phyloP scores from a whole-genome alignment of 2,888 invertebrate genomes.

The Agrochola lota region DNA sequence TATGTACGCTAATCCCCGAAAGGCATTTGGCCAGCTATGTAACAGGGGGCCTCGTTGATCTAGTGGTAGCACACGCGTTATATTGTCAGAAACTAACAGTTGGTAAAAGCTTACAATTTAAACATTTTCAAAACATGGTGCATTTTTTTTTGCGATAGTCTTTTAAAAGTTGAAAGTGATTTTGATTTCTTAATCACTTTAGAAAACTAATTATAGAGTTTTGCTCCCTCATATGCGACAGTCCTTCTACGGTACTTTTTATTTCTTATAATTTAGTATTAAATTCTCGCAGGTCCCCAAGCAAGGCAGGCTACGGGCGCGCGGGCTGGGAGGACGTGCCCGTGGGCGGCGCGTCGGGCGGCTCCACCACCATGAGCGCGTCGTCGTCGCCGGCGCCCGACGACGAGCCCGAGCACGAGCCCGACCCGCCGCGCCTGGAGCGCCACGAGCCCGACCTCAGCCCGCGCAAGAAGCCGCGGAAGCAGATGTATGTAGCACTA shows the following conservation, averaged over 20 bases:
- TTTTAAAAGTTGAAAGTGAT: background rate
- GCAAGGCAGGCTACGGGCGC: constrained; percentile 80
- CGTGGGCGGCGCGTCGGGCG: constrained; percentile 81
- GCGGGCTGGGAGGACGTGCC: constrained; percentile 62
- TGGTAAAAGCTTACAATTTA: background rate
- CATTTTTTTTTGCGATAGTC: background rate
- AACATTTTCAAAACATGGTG: background rate
- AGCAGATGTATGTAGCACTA: constrained; percentile 93
- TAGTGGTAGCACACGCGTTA: no score
- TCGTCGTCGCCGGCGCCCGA: constrained; percentile 95
- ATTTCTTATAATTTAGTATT: background rate
- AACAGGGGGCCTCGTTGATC: no score
- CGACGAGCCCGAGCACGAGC: constrained; percentile 79
- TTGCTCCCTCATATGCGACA: background rate
- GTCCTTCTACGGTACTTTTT: background rate
- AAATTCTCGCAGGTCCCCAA: constrained; percentile 78
- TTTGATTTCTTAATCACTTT: background rate
- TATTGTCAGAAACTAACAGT: no score
- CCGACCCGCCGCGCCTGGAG: constrained; percentile 31
- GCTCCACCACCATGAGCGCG: constrained; percentile 97
- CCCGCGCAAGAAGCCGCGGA: constrained; percentile 97
- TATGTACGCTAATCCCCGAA: background rate
- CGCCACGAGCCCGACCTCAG: constrained; percentile 81
- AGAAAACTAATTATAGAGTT: background rate
- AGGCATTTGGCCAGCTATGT: background rate